These are phyloP conservation scores for Coelinius sp. DNA, from an alignment of 2,888 invertebrate genomes.

Conservation along the genomic window DNA sequence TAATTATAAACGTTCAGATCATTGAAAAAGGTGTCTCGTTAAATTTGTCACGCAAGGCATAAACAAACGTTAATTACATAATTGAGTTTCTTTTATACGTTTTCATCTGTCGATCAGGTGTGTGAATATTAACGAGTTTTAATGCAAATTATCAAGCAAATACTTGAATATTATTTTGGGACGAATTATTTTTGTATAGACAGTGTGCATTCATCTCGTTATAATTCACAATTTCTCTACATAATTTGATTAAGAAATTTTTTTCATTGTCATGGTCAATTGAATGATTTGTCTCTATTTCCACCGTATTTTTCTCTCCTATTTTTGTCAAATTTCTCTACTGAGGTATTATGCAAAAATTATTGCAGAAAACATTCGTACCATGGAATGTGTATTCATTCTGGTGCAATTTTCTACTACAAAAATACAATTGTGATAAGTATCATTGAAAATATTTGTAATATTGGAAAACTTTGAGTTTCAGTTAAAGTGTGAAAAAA, in stretches of 20 bases:
- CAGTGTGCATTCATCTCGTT: background rate
- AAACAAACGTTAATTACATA: background rate
- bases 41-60: constrained; percentile 6
- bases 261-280: constrained; percentile 33
- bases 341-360: background rate
- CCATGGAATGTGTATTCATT: constrained; percentile 29
- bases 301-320: background rate
- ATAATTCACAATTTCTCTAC: background rate
- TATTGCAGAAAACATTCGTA: constrained; percentile 10
- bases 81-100: background rate
- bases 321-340: background rate
- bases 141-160: constrained; percentile 8
- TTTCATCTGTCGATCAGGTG: background rate
- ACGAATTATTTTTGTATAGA: background rate
- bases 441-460: background rate
- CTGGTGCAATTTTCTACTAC: background rate
- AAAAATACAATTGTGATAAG: constrained; percentile 11
- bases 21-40: background rate
- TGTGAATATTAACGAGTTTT: constrained; percentile 6
- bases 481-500: background rate
- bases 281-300: constrained; percentile 10
- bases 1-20: background rate
- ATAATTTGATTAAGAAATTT: background rate
- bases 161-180: background rate
- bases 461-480: background rate